These are phyloP conservation scores for Coregonus clupeaformis DNA, from an alignment of 2,113 vertebrate genomes.

Conservation along the genomic window DNA sequence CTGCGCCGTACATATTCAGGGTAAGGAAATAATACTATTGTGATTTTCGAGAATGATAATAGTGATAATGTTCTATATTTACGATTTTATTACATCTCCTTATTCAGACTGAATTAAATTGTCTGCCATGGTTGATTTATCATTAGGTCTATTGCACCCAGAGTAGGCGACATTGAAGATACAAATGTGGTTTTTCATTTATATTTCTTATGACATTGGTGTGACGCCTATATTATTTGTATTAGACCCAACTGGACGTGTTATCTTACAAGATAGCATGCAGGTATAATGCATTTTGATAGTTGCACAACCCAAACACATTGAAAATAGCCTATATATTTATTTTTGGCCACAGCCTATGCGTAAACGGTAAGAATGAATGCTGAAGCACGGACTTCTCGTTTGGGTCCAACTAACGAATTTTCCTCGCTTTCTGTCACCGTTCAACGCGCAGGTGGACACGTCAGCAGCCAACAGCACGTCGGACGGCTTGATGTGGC, in stretches of 20 bases:
- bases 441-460: slow-evolving; percentile 81
- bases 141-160: no score
- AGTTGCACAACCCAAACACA: no score
- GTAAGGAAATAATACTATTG: slow-evolving; percentile 65
- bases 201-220: no score
- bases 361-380: background rate
- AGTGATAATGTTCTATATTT: background rate
- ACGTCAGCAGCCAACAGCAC: slow-evolving; percentile 91
- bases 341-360: background rate
- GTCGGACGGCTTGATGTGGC: slow-evolving; percentile 94
- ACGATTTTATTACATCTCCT: background rate
- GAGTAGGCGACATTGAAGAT: no score
- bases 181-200: background rate
- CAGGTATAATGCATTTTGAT: no score
- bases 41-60: background rate
- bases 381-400: background rate
- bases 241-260: background rate
- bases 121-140: background rate
- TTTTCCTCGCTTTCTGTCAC: slow-evolving; percentile 1
- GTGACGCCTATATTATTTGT: background rate
- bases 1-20: slow-evolving; percentile 95
- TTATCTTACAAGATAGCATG: background rate
- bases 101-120: background rate
- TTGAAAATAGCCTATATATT: background rate
- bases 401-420: background rate